Evolutionary conservation across 2,113 vertebrate species (phyloP).

Genomic region (Corythornis cristatus): DNA sequence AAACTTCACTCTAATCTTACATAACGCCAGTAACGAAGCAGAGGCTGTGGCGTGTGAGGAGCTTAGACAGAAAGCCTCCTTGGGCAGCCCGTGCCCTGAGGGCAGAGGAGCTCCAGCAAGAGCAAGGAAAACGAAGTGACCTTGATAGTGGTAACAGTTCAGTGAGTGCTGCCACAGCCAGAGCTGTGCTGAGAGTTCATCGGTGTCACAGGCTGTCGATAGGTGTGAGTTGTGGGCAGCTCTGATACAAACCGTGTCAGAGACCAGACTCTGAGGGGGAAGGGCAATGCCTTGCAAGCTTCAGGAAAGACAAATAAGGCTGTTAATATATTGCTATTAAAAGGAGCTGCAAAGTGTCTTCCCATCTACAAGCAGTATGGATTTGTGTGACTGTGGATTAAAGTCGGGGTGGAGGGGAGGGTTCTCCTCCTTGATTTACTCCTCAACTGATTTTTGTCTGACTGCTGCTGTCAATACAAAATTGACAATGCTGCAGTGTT

Average conservation of each 20-base stretch:
- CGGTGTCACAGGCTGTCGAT: background rate
- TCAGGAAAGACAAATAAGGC: constrained; percentile 27
- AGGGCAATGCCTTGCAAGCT: background rate
- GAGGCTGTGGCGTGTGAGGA: background rate
- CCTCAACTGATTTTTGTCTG: constrained; percentile 39
- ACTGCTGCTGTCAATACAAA: constrained; percentile 58
- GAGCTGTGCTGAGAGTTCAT: background rate
- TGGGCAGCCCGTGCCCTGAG: background rate
- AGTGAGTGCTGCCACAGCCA: constrained; percentile 3
- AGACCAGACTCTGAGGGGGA: background rate
- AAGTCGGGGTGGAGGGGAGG: background rate
- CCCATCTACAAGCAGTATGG: constrained; percentile 2
- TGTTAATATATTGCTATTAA: constrained; percentile 25
- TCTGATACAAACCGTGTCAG: background rate
- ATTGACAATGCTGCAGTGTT: constrained; percentile 44
- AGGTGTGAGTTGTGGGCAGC: background rate
- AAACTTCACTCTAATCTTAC: constrained; percentile 14
- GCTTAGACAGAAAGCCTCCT: background rate
- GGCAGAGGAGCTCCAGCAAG: background rate
- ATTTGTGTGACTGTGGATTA: constrained; percentile 42
- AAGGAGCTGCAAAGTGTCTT: background rate
- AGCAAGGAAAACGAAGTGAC: constrained; percentile 35
- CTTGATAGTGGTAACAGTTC: constrained; percentile 39
- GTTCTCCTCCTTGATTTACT: constrained; percentile 30
- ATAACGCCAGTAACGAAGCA: background rate